Evolutionary conservation across 2,797 vertebrate species (phyloP).

Genomic region (Cossypha niveicapilla): DNA sequence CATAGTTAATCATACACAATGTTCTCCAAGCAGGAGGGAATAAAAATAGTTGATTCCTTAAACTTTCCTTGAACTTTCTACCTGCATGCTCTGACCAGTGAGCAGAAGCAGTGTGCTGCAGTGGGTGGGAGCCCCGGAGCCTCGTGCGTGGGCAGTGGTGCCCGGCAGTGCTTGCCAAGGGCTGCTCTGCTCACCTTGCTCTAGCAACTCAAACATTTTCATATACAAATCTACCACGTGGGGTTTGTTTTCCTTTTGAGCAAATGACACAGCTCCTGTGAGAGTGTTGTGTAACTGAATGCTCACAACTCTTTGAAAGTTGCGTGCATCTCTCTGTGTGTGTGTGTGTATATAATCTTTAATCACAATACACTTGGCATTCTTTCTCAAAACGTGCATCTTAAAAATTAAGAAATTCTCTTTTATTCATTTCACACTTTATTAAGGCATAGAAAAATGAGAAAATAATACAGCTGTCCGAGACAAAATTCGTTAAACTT

Average conservation of each 20-base stretch:
- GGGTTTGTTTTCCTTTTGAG: not conserved
- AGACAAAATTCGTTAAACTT: not conserved
- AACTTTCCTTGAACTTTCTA: not conserved
- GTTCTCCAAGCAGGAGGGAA: not conserved
- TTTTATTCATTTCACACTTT: not conserved
- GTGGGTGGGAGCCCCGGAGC: not conserved
- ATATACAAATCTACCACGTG: not conserved
- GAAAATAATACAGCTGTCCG: not conserved
- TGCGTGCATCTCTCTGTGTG: accelerated
- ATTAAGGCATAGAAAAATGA: not conserved
- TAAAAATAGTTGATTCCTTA: not conserved
- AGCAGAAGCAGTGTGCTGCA: not conserved
- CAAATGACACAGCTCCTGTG: not conserved
- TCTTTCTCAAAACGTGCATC: not conserved
- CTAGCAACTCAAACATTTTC: not conserved
- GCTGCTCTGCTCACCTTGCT: not conserved
- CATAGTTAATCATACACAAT: not conserved
- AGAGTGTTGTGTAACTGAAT: accelerated
- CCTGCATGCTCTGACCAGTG: not conserved
- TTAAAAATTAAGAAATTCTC: not conserved
- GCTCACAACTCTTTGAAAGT: not conserved
- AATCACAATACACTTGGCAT: not conserved
- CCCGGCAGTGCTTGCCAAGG: accelerated
- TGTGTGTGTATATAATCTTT: not conserved
- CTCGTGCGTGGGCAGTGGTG: accelerated